Percentiles rank a stretch among this genome's conserved stretches.
These are phyloP conservation scores for Xyrichtys novacula DNA, from an alignment of 2,797 vertebrate species.

Conservation along the genomic window DNA sequence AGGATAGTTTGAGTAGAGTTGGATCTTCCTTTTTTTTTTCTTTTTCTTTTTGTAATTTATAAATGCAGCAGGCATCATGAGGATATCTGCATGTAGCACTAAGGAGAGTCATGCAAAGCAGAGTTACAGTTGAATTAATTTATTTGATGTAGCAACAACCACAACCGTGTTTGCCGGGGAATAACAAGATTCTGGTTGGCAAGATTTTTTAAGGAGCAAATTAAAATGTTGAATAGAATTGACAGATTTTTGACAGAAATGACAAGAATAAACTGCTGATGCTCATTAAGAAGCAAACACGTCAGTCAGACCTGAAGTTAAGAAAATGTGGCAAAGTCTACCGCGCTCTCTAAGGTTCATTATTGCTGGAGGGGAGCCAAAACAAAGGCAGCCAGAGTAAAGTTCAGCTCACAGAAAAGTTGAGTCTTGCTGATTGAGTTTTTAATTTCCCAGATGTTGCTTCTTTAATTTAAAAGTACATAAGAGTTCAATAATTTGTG, in stretches of 20 bases:
- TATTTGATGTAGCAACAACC: constrained; percentile 1
- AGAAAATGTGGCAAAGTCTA: neutral
- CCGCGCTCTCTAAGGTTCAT: neutral
- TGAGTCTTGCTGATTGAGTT: neutral
- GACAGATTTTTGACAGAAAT: neutral
- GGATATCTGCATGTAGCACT: neutral
- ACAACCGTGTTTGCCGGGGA: neutral
- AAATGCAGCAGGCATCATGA: neutral
- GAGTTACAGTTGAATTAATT: constrained; percentile 11
- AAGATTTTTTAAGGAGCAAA: constrained; percentile 1
- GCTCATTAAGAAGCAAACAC: constrained; percentile 1
- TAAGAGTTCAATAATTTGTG: no score
- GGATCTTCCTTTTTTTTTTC: no score
- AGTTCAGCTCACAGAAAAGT: neutral
- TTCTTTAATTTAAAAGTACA: no score
- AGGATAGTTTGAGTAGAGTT: neutral
- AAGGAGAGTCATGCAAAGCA: neutral
- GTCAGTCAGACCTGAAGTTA: constrained; percentile 2
- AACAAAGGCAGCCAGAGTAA: neutral
- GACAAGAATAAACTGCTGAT: neutral
- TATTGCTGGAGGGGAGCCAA: neutral
- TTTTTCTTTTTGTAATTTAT: neutral
- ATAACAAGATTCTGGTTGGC: neutral
- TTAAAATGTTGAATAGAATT: constrained; percentile 1
- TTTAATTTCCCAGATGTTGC: neutral